phyloP scores from a whole-genome alignment of 92 coral and sea anemone species.

The Chrysogorgia sp. region DNA sequence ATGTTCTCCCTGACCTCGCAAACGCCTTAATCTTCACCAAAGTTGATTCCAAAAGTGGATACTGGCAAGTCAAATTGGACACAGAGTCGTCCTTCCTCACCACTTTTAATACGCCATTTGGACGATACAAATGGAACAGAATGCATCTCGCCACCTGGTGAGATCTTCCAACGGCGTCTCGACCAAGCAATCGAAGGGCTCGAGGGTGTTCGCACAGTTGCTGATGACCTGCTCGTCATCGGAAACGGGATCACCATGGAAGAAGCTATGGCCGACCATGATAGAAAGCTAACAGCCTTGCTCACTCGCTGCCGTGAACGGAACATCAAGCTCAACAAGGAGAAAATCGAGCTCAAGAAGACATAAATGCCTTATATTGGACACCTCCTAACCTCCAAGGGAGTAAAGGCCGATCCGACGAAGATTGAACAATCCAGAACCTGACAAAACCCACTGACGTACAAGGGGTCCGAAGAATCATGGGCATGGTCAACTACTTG shows the following conservation, averaged over 20 bases:
- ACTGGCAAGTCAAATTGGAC: constrained; percentile 35
- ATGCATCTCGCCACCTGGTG: constrained; percentile 43
- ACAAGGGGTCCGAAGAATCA: constrained; percentile 25
- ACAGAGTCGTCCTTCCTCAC: constrained; percentile 24
- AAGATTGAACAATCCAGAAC: constrained; percentile 26
- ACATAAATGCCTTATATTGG: constrained; percentile 47
- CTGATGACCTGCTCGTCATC: constrained; percentile 32
- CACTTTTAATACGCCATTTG: constrained; percentile 38
- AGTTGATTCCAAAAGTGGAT: constrained; percentile 29
- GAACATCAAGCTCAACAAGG: constrained; percentile 26
- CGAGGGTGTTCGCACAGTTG: constrained; percentile 22
- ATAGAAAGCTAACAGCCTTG: not conserved
- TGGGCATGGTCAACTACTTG: constrained; percentile 41
- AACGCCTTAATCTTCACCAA: constrained; percentile 19
- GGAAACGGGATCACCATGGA: constrained; percentile 26
- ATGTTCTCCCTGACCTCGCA: constrained; percentile 33
- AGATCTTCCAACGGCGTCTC: constrained; percentile 25
- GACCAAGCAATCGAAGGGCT: constrained; percentile 37
- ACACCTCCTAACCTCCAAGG: constrained; percentile 35
- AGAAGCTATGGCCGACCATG: constrained; percentile 50
- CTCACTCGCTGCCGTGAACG: constrained; percentile 38
- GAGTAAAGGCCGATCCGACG: constrained; percentile 44
- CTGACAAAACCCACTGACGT: constrained; percentile 28
- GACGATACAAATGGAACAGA: constrained; percentile 31
- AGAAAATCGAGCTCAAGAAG: constrained; percentile 22